phyloP scores from a whole-genome alignment of 2,113 vertebrate species.

The Corvus moneduloides region DNA sequence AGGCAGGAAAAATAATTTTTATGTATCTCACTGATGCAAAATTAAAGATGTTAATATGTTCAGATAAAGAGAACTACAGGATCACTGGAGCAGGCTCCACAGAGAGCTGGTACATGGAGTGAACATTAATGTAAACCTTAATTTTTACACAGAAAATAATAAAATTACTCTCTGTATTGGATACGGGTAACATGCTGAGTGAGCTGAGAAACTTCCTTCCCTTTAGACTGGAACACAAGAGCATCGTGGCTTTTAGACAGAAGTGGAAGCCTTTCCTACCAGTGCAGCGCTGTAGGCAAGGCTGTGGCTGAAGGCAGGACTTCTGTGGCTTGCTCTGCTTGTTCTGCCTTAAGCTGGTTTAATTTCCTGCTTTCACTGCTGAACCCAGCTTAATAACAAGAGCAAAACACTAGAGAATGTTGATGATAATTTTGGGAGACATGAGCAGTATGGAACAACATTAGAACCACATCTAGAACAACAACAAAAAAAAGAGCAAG shows the following conservation, averaged over 20 bases:
- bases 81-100: neutral
- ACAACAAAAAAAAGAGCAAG: neutral
- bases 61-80: neutral
- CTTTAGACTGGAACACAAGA: neutral
- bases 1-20: neutral
- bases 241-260: neutral
- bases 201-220: neutral
- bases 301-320: neutral
- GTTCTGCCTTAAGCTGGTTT: neutral
- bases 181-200: neutral
- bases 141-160: neutral
- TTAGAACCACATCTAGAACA: neutral
- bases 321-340: neutral
- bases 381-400: neutral
- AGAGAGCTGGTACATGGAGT: neutral
- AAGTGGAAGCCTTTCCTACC: neutral
- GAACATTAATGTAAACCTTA: neutral
- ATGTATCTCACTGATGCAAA: neutral
- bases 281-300: neutral
- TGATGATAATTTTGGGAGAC: neutral
- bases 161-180: neutral
- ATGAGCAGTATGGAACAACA: neutral
- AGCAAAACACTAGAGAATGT: neutral
- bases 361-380: neutral
- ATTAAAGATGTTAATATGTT: neutral